Conservation (phyloP, 2,888 invertebrate species). For the Epirrhoe tristata region DNA sequence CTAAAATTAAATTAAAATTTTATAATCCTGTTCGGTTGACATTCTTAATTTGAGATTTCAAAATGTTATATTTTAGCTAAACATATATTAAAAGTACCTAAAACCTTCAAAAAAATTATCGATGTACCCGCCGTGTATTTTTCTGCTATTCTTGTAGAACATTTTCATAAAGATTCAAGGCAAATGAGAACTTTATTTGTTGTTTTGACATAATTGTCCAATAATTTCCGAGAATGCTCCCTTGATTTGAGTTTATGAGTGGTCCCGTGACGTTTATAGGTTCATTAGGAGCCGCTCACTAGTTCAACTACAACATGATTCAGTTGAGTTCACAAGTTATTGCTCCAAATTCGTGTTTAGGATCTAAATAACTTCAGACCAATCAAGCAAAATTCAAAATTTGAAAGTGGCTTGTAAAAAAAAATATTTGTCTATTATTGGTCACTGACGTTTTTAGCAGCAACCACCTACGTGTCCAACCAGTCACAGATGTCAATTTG, state of each 20-base stretch:
- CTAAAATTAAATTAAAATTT: too few species aligned
- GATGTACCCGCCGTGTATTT: not conserved
- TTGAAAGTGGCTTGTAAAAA: not conserved
- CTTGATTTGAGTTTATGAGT: conserved; percentile 29
- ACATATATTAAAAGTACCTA: too few species aligned
- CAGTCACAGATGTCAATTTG: conserved; percentile 7
- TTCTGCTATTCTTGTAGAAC: conserved; percentile 10
- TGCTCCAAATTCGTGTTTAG: not conserved
- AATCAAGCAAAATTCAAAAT: not conserved
- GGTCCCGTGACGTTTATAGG: conserved; percentile 27
- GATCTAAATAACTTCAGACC: not conserved
- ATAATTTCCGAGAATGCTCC: conserved; percentile 26
- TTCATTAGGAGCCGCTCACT: conserved; percentile 2
- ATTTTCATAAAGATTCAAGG: conserved; percentile 7
- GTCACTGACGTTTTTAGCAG: conserved; percentile 1
- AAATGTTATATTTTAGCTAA: too few species aligned
- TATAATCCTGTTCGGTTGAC: too few species aligned
- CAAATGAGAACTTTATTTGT: conserved; percentile 18
- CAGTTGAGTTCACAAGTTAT: not conserved
- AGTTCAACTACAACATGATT: not conserved
- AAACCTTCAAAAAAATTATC: too few species aligned
- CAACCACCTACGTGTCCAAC: conserved; percentile 15
- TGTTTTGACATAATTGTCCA: conserved; percentile 34
- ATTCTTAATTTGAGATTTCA: too few species aligned
- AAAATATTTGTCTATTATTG: not conserved